phyloP scores from a whole-genome alignment of 2,888 invertebrate genomes.

The Drosophila mettleri region DNA sequence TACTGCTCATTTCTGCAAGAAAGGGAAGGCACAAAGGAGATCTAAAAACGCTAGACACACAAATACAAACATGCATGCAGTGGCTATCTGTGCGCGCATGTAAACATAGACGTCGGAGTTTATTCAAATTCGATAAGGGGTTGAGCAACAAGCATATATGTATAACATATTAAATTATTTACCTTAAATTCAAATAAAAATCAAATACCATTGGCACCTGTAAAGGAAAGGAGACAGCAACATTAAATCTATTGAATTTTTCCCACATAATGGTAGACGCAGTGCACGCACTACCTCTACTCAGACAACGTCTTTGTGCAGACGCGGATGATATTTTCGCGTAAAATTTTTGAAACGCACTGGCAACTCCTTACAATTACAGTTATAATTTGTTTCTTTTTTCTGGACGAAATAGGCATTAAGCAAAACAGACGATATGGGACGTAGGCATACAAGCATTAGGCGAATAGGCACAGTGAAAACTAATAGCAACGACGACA shows the following conservation, averaged over 20 bases:
- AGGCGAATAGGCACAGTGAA: background rate
- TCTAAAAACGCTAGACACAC: background rate
- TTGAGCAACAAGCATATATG: background rate
- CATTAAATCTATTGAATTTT: too few relatives aligned
- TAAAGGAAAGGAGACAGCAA: too few relatives aligned
- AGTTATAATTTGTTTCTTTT: conserved; percentile 2
- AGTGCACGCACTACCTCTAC: background rate
- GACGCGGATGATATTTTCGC: background rate
- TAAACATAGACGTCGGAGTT: background rate
- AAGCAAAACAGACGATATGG: background rate
- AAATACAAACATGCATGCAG: background rate
- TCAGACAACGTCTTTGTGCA: background rate
- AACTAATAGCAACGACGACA: background rate
- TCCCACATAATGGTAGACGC: background rate
- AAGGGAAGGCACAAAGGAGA: background rate
- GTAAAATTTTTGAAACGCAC: background rate
- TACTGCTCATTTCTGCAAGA: background rate
- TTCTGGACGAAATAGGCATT: background rate
- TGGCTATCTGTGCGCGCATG: background rate
- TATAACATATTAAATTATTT: background rate
- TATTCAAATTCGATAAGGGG: background rate
- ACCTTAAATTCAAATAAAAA: background rate
- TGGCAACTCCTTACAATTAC: conserved; percentile 24
- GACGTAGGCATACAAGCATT: background rate
- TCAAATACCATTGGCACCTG: background rate